Evolutionary conservation across 1,140 invertebrate genomes (phyloP).

Genomic region (Drosophila dunni): DNA sequence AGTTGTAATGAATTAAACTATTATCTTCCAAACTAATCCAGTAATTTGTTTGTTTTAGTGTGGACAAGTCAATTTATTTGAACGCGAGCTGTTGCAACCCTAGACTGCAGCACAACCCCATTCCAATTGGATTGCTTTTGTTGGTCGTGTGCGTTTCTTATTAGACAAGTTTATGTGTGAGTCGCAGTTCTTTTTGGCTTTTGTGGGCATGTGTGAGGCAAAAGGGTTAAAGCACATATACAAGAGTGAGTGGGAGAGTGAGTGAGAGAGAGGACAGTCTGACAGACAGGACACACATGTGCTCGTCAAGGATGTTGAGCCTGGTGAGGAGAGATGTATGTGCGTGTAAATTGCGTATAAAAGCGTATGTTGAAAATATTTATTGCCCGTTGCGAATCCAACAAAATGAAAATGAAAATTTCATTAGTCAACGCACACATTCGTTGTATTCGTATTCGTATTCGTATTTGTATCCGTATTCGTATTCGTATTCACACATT

Average conservation of each 20-base stretch:
- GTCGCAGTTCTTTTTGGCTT: conserved; percentile 57
- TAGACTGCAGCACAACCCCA: neutral
- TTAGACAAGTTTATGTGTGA: conserved; percentile 73
- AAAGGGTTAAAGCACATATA: conserved; percentile 52
- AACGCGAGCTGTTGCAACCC: neutral
- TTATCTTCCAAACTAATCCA: neutral
- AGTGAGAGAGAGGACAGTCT: neutral
- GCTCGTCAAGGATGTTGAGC: conserved; percentile 54
- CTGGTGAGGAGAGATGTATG: conserved; percentile 69
- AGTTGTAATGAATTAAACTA: neutral
- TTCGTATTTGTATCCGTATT: conserved; percentile 16
- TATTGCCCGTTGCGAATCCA: conserved; percentile 83
- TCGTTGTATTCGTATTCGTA: neutral
- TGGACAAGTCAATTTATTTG: conserved; percentile 60
- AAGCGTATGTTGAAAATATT: conserved; percentile 84
- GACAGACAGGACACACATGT: conserved; percentile 38
- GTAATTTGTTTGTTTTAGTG: conserved; percentile 10
- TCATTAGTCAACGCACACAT: conserved; percentile 71
- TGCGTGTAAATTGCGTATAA: conserved; percentile 81
- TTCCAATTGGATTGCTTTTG: conserved; percentile 48
- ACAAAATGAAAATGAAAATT: conserved; percentile 84
- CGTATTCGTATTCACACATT: neutral
- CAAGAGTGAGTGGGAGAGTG: neutral
- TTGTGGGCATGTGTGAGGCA: conserved; percentile 36
- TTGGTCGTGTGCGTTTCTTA: conserved; percentile 47